These are phyloP conservation scores for Chlamydotis undulata DNA, from an alignment of 2,113 vertebrate genomes.

Conservation along the genomic window DNA sequence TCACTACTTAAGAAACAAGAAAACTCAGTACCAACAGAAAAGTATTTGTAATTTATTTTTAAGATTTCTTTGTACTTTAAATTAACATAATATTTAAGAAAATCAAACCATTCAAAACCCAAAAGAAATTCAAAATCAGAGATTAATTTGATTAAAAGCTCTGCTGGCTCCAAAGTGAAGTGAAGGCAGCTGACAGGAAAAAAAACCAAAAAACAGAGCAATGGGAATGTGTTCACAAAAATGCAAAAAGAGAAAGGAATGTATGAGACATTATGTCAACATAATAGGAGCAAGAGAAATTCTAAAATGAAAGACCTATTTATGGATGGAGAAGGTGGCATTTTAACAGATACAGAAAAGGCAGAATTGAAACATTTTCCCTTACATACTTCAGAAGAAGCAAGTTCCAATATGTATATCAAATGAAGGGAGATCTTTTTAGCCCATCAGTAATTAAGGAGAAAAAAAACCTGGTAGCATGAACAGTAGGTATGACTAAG, in stretches of 20 bases:
- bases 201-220: background rate
- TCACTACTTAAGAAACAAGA: background rate
- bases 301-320: background rate
- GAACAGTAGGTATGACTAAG: background rate
- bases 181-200: background rate
- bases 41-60: background rate
- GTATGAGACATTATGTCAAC: no score
- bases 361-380: background rate
- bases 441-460: background rate
- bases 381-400: background rate
- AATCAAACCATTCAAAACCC: background rate
- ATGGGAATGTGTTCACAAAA: background rate
- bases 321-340: background rate
- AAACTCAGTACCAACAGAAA: background rate
- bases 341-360: background rate
- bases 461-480: background rate
- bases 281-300: background rate
- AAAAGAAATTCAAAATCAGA: background rate
- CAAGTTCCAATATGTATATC: background rate
- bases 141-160: background rate
- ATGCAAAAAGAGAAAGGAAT: background rate
- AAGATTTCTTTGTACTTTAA: background rate
- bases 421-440: background rate
- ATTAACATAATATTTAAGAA: background rate
- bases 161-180: background rate